These are phyloP conservation scores for Pluvianellus socialis DNA, from an alignment of 2,113 vertebrate species.

Conservation along the genomic window DNA sequence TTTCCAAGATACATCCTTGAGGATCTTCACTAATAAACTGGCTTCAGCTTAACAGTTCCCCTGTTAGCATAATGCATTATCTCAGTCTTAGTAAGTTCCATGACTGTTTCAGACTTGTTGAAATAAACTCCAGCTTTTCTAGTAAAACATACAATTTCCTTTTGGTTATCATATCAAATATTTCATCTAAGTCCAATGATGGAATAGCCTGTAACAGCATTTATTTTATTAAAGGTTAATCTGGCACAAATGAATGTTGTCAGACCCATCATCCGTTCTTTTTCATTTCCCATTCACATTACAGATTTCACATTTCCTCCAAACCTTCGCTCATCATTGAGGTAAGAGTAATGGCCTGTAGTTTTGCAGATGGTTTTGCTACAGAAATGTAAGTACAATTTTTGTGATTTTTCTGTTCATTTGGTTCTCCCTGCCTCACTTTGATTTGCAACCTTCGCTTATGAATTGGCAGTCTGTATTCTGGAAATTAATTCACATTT, in stretches of 20 bases:
- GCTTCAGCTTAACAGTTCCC: not conserved
- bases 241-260: not conserved
- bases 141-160: not conserved
- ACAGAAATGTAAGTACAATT: not conserved
- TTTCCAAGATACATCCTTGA: not conserved
- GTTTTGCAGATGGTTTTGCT: not conserved
- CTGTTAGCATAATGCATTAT: not conserved
- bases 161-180: not conserved
- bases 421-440: not conserved
- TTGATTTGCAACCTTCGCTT: not conserved
- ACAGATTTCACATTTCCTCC: not conserved
- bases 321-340: not conserved
- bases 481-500: not conserved
- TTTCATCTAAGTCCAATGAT: not conserved
- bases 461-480: not conserved
- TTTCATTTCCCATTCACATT: not conserved
- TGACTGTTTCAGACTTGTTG: not conserved
- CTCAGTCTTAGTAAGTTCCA: not conserved
- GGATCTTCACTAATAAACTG: not conserved
- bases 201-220: not conserved
- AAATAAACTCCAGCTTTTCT: not conserved
- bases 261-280: not conserved
- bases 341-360: not conserved
- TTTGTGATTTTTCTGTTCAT: not conserved
- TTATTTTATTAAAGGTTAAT: not conserved